Conservation (phyloP, 2,113 vertebrate species). For the Pelmatolapia mariae region DNA sequence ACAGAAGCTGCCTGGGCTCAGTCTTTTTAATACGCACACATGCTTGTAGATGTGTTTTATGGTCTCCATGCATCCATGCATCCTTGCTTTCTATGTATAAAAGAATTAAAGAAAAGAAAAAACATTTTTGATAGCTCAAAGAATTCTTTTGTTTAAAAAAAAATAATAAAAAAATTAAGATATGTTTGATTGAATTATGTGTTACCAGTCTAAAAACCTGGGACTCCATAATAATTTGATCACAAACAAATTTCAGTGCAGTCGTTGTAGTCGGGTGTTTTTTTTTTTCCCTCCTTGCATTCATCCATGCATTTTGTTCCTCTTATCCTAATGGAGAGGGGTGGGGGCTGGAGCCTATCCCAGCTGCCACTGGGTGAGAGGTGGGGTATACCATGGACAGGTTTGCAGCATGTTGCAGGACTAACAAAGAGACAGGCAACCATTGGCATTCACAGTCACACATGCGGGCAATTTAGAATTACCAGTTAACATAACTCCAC, state of each 20-base stretch:
- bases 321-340: neutral
- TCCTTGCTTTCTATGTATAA: neutral
- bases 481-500: neutral
- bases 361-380: neutral
- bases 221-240: neutral
- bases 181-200: neutral
- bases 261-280: neutral
- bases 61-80: neutral
- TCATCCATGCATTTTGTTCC: neutral
- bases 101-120: neutral
- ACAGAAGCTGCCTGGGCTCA: neutral
- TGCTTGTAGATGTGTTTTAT: neutral
- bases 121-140: neutral
- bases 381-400: neutral
- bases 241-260: neutral
- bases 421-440: neutral
- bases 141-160: fast-evolving
- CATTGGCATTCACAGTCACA: neutral
- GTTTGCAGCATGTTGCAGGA: neutral
- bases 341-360: neutral
- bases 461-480: neutral
- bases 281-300: fast-evolving
- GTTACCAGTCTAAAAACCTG: neutral
- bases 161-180: fast-evolving
- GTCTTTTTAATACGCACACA: neutral